Evolutionary conservation across 1,140 invertebrate genomes (phyloP), one percentile per base, ranked within the genome.

Genomic region (Zophobas morio): DNA sequence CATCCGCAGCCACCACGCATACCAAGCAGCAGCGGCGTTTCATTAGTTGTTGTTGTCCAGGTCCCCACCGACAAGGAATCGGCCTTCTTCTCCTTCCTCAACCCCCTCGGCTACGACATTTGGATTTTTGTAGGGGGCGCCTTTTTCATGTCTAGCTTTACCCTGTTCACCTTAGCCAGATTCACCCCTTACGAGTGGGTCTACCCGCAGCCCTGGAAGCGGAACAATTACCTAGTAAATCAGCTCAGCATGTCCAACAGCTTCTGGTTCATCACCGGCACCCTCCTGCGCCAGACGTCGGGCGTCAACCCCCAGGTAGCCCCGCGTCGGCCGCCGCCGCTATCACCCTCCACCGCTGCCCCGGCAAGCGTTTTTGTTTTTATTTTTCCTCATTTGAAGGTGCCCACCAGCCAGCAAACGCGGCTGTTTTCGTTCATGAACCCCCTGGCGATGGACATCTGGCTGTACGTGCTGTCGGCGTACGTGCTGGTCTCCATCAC

Each of bases 111-210:
- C 3, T 92, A 94, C 63, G 94, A 98, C 87, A 98, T 99, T 80
- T 99, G 97, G 97, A 88, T 97, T 54, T 98, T 97, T 88, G 94
- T 98, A 63, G 86, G 96, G 81, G 95, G 95, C 34, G 96, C 96
- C 40, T 98, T 97, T 88, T 91, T 98, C 80, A 91, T 96, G 80
- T 96, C 98, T 72, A 96, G 95, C 63, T 96, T 98, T 85, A 96
- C 96, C 8, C 88, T 98, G 56, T 98, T 98, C 88, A 94, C 98
- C 6, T 94, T 99, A 90, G 97, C 96, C 0, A 90, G 95, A 74
- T 97, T 99, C 87, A 97, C 95, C 34, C 97, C 97, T 6, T 98
- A 98, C 86, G 97, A 99, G 86, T 98, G 97, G 97, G 93, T 92
- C 82, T 96, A 94, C 86, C 94, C 94, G 1, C 94, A 95, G 84